phyloP scores from a whole-genome alignment of 2,888 invertebrate species.

The Scaptomyza flava region DNA sequence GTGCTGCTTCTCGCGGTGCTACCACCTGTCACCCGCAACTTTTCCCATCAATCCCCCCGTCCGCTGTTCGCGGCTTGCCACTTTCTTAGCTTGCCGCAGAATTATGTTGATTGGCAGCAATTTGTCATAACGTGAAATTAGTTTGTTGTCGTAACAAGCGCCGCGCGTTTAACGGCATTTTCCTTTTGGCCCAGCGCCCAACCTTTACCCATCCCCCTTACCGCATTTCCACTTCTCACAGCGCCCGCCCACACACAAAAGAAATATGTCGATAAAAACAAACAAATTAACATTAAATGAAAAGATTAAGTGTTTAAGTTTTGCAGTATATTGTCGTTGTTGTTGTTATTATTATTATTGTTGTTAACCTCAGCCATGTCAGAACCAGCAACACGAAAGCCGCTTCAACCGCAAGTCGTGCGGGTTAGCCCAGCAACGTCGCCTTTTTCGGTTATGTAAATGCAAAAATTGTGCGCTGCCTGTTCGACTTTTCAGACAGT shows the following conservation, averaged over 20 bases:
- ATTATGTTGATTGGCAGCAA: slow-evolving; percentile 81
- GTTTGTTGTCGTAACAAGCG: slow-evolving; percentile 81
- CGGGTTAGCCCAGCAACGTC: slow-evolving; percentile 29
- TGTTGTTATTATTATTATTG: slow-evolving; percentile 9
- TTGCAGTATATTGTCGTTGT: slow-evolving; percentile 59
- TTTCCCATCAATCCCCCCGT: not conserved
- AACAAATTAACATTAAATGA: slow-evolving; percentile 80
- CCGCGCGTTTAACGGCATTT: slow-evolving; percentile 73
- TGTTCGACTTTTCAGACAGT: slow-evolving; percentile 5
- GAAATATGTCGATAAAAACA: slow-evolving; percentile 81
- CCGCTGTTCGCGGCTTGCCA: slow-evolving; percentile 45
- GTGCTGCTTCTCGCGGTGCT: slow-evolving; percentile 12
- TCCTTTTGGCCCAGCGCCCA: slow-evolving; percentile 30
- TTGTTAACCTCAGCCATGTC: slow-evolving; percentile 46
- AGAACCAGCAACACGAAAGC: slow-evolving; percentile 44
- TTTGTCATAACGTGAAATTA: slow-evolving; percentile 80
- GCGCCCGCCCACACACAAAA: slow-evolving; percentile 25
- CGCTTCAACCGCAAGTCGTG: not conserved
- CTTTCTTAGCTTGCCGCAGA: slow-evolving; percentile 69
- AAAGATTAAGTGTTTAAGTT: slow-evolving; percentile 81
- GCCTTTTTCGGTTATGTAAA: slow-evolving; percentile 56
- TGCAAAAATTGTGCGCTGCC: slow-evolving; percentile 38
- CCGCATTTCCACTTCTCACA: not conserved
- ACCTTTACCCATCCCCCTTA: not conserved
- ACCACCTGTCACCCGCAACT: slow-evolving; percentile 28